Conservation (phyloP, 2,113 vertebrate species). For the Clinocottus analis region DNA sequence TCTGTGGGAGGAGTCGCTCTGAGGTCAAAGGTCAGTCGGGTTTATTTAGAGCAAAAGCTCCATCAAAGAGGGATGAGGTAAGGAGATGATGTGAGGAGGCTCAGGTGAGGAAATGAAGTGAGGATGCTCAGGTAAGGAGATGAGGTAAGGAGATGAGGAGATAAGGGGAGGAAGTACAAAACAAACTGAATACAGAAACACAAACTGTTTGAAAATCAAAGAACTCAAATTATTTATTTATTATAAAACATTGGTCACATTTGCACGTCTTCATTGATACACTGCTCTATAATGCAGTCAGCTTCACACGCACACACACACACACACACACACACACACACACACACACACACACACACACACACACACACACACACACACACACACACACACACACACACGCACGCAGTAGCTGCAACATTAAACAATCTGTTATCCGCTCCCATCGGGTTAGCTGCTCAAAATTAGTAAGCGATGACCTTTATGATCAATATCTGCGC, state of each 20-base stretch:
- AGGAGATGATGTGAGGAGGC: no score
- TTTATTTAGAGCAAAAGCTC: neutral
- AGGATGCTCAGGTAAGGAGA: no score
- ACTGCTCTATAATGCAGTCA: slow-evolving; percentile 28
- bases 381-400: neutral
- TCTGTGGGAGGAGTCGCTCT: neutral
- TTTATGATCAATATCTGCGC: neutral
- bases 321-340: no score
- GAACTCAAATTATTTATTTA: slow-evolving; percentile 51
- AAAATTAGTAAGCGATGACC: neutral
- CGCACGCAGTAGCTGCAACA: neutral
- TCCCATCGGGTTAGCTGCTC: neutral
- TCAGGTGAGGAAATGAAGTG: no score
- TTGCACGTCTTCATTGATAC: slow-evolving; percentile 39
- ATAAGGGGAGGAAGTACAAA: no score
- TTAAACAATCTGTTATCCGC: neutral
- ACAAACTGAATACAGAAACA: no score
- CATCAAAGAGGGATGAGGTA: no score
- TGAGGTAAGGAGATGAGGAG: no score
- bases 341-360: neutral
- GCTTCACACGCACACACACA: no score
- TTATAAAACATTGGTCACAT: slow-evolving; percentile 41
- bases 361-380: neutral
- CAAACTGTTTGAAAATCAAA: slow-evolving; percentile 15
- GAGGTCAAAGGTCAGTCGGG: neutral